Evolutionary conservation across 2,888 invertebrate species (phyloP).

Genomic region (Ametastegia equiseti): DNA sequence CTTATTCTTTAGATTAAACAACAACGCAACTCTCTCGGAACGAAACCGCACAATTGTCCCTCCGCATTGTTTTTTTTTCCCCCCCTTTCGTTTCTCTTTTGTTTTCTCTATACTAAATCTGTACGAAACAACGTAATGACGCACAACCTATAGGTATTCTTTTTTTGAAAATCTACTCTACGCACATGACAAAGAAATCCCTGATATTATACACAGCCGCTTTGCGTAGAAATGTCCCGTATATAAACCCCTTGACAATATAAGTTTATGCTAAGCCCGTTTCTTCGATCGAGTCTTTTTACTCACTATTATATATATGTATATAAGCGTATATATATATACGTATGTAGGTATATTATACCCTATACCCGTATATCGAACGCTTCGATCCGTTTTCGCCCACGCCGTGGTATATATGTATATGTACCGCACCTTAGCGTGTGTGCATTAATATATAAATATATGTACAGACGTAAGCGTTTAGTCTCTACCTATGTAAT

Average conservation of each 20-base stretch:
- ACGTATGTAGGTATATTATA: too few relatives aligned
- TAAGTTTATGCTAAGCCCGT: conserved; percentile 2
- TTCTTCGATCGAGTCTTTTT: conserved; percentile 14
- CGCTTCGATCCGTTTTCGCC: conserved; percentile 11
- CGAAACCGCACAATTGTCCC: too few relatives aligned
- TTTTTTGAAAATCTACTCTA: too few relatives aligned
- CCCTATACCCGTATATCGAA: conserved; percentile 3
- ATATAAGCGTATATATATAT: background rate
- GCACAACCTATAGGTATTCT: too few relatives aligned
- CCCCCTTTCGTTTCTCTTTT: too few relatives aligned
- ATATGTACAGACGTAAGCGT: background rate
- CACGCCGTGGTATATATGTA: background rate
- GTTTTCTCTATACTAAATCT: too few relatives aligned
- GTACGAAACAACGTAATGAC: too few relatives aligned
- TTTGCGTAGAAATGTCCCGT: background rate
- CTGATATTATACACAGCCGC: background rate
- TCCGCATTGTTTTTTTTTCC: too few relatives aligned
- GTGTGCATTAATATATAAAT: background rate
- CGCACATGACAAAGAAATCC: too few relatives aligned
- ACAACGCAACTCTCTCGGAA: too few relatives aligned
- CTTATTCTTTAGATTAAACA: too few relatives aligned
- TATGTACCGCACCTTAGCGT: background rate
- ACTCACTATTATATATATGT: too few relatives aligned
- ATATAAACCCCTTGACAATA: background rate
- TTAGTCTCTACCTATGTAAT: background rate